These are phyloP conservation scores for Poeciliopsis turneri DNA, from an alignment of 2,797 vertebrate genomes.

Conservation along the genomic window DNA sequence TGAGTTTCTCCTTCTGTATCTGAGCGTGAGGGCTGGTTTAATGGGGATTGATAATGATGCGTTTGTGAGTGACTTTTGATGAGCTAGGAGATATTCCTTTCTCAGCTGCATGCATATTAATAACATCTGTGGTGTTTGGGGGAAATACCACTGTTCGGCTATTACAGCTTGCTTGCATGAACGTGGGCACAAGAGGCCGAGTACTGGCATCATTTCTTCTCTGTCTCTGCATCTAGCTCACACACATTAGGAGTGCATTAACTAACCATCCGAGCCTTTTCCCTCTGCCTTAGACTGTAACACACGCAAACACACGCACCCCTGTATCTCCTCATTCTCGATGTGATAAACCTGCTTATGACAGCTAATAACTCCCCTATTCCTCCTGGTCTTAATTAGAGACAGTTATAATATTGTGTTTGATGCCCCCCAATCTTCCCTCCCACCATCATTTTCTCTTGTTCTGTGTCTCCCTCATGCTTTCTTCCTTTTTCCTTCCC, in stretches of 20 bases:
- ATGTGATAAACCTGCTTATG: constrained; percentile 78
- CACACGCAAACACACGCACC: constrained; percentile 24
- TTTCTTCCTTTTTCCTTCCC: constrained; percentile 5
- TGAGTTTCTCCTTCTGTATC: constrained; percentile 7
- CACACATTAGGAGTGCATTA: constrained; percentile 30
- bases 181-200: constrained; percentile 3
- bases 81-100: constrained; percentile 12
- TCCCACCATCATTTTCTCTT: constrained; percentile 4
- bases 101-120: constrained; percentile 41
- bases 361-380: constrained; percentile 78
- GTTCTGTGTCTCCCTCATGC: constrained; percentile 10
- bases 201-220: constrained; percentile 21
- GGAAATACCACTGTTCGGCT: constrained; percentile 46
- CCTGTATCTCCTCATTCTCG: constrained; percentile 50
- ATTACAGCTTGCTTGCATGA: constrained; percentile 22
- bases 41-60: constrained; percentile 14
- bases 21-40: constrained; percentile 28
- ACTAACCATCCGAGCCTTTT: constrained; percentile 17
- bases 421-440: constrained; percentile 47
- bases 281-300: constrained; percentile 2
- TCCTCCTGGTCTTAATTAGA: constrained; percentile 79
- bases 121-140: constrained; percentile 60
- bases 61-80: constrained; percentile 18
- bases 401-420: constrained; percentile 71
- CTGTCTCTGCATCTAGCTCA: not conserved